Evolutionary conservation across 35 echinoderm and acorn worm species (phyloP).

Genomic region (Hemicentrotus pulcherrimus): DNA sequence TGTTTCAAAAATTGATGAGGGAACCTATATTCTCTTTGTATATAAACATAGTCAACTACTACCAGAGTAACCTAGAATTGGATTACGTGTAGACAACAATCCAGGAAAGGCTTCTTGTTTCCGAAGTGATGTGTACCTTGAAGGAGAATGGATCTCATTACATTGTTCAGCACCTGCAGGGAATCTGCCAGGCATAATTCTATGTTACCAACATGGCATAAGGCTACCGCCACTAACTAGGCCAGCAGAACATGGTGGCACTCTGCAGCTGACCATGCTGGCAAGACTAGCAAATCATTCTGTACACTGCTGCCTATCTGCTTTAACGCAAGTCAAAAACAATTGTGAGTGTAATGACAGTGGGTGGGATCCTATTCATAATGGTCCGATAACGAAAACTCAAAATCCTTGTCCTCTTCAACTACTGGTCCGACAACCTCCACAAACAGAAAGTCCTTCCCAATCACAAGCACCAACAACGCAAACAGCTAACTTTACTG

Average conservation of each 20-base stretch:
- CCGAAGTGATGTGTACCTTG: neutral
- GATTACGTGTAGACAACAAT: neutral
- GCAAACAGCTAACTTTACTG: too few species aligned
- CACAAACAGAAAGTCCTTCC: too few species aligned
- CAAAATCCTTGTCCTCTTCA: neutral
- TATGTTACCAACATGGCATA: neutral
- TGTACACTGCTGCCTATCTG: neutral
- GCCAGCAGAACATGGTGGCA: neutral
- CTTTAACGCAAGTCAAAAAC: neutral
- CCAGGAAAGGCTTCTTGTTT: neutral
- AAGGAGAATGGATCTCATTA: neutral
- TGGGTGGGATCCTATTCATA: neutral
- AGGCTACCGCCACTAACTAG: neutral
- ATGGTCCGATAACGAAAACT: neutral
- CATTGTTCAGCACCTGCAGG: neutral
- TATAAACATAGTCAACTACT: neutral
- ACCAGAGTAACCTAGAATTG: neutral
- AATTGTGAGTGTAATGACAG: neutral
- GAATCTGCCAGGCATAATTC: neutral
- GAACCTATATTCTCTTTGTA: neutral
- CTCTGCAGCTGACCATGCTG: neutral
- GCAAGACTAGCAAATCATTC: neutral
- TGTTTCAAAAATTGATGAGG: neutral
- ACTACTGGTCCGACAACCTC: too few species aligned
- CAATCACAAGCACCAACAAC: too few species aligned